Evolutionary conservation across 2,113 vertebrate genomes (phyloP).

Genomic region (Nesoenas mayeri): DNA sequence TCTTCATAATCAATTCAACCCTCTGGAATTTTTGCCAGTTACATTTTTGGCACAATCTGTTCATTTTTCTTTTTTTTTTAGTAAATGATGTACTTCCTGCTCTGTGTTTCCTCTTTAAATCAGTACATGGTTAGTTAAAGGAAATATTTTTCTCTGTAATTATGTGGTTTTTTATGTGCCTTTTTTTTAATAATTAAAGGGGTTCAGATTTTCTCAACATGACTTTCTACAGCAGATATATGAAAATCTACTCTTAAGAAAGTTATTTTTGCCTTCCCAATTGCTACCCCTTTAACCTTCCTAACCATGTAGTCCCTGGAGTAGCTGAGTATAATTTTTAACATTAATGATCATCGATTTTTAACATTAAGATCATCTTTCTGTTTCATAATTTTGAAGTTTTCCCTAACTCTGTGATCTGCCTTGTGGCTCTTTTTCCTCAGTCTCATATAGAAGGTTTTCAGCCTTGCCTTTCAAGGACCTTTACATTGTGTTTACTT

Average conservation of each 20-base stretch:
- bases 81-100: not conserved
- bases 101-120: not conserved
- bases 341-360: not conserved
- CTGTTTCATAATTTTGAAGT: not conserved
- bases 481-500: not conserved
- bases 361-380: not conserved
- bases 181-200: not conserved
- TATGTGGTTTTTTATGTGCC: not conserved
- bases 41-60: not conserved
- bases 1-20: not conserved
- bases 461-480: not conserved
- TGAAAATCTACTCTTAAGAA: not conserved
- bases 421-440: not conserved
- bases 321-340: not conserved
- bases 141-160: not conserved
- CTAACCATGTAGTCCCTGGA: not conserved
- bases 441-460: not conserved
- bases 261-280: not conserved
- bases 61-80: not conserved
- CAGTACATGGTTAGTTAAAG: not conserved
- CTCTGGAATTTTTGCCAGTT: not conserved
- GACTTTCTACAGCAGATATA: not conserved
- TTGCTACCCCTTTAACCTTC: not conserved
- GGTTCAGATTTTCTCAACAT: not conserved
- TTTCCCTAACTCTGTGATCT: not conserved